These are phyloP conservation scores for Dicrurus megarhynchus DNA, from an alignment of 2,113 vertebrate species.

Conservation along the genomic window DNA sequence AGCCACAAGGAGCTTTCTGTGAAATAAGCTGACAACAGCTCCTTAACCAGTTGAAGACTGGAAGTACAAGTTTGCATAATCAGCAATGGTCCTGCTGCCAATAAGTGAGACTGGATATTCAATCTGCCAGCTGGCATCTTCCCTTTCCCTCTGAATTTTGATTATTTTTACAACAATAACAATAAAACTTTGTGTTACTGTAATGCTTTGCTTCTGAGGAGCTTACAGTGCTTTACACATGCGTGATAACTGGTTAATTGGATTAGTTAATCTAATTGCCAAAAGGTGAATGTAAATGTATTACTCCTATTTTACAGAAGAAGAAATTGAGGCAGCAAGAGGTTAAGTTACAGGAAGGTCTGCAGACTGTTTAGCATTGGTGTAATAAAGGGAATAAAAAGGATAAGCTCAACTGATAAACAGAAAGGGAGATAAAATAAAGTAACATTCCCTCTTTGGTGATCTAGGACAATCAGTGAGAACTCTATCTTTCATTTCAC, in stretches of 20 bases:
- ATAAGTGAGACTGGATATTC: slow-evolving; percentile 5
- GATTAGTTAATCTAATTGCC: not conserved
- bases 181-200: not conserved
- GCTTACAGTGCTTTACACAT: not conserved
- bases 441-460: not conserved
- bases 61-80: slow-evolving; percentile 20
- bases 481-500: not conserved
- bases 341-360: not conserved
- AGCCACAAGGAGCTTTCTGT: slow-evolving; percentile 22
- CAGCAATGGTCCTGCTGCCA: not conserved
- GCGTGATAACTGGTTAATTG: not conserved
- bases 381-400: not conserved
- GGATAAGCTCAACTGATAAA: not conserved
- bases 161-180: slow-evolving; percentile 32
- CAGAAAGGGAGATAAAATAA: not conserved
- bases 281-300: not conserved
- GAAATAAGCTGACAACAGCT: slow-evolving; percentile 52
- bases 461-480: not conserved
- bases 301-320: not conserved
- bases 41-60: slow-evolving; percentile 51
- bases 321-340: not conserved
- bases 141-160: slow-evolving; percentile 15
- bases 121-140: slow-evolving; percentile 38
- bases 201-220: not conserved
- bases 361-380: not conserved